phyloP scores from a whole-genome alignment of 23 tunicate species.

The Corella eumyota region DNA sequence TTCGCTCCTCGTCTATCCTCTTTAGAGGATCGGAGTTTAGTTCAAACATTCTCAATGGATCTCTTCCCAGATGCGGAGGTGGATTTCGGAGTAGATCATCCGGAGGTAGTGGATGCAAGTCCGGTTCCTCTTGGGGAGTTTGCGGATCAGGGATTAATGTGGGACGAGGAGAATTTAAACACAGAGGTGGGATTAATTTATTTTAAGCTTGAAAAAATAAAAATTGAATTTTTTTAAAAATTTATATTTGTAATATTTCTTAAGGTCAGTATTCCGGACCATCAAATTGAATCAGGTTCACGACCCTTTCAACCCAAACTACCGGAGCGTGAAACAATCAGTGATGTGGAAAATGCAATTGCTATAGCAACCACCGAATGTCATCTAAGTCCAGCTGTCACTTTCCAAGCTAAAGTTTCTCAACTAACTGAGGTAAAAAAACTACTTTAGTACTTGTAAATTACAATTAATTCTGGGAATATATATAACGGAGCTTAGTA shows the following conservation, averaged over 20 bases:
- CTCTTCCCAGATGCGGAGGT: constrained; percentile 70
- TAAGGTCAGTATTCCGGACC: constrained; percentile 38
- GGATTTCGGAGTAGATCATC: constrained; percentile 47
- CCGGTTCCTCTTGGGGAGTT: not conserved
- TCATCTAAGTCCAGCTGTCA: constrained; percentile 28
- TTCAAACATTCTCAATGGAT: constrained; percentile 65
- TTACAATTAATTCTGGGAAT: too few species aligned
- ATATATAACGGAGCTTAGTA: too few species aligned
- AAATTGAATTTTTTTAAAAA: not conserved
- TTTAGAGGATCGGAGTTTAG: constrained; percentile 36
- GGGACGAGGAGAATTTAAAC: too few species aligned
- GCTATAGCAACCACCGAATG: constrained; percentile 42
- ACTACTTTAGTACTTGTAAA: not conserved
- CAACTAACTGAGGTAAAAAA: constrained; percentile 48
- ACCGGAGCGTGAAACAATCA: constrained; percentile 32
- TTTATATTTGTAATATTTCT: constrained; percentile 2
- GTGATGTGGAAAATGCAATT: constrained; percentile 42
- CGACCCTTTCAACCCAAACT: constrained; percentile 35
- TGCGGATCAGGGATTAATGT: not conserved
- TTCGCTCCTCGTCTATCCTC: constrained; percentile 40
- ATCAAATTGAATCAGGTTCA: constrained; percentile 25
- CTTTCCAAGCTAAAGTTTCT: constrained; percentile 29
- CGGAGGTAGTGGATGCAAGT: constrained; percentile 5
- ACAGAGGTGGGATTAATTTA: constrained; percentile 7
- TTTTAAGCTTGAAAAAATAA: not conserved